Evolutionary conservation across 2,888 invertebrate species (phyloP).

Genomic region (Stenchaetothrips biformis): DNA sequence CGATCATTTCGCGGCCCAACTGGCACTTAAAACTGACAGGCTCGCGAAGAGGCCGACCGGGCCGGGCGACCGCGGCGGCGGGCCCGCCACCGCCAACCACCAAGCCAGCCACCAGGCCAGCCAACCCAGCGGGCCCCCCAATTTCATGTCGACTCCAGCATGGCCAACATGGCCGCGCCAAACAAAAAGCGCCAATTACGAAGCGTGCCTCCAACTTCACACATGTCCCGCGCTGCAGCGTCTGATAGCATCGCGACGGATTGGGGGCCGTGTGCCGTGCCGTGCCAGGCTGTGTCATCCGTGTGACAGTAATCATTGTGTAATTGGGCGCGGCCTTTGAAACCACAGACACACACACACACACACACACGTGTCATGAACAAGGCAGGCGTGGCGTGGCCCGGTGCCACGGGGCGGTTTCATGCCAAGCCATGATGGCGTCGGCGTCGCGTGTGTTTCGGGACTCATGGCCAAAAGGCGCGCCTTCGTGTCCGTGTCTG

Average conservation of each 20-base stretch:
- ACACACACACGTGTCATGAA: neutral
- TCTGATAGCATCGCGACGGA: neutral
- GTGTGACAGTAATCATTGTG: slow-evolving; percentile 24
- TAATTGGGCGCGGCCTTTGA: slow-evolving; percentile 11
- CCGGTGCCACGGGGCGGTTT: neutral
- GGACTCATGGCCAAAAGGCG: neutral
- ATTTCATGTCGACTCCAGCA: too few species aligned
- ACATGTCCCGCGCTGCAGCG: neutral
- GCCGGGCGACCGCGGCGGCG: too few species aligned
- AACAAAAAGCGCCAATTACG: neutral
- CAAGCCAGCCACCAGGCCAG: too few species aligned
- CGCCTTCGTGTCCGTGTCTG: too few species aligned
- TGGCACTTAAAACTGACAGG: too few species aligned
- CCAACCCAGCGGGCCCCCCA: too few species aligned
- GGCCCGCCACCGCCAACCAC: too few species aligned
- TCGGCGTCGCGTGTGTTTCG: slow-evolving; percentile 5
- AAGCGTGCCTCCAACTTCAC: neutral
- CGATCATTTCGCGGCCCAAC: too few species aligned
- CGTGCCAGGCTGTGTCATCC: neutral
- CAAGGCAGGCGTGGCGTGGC: too few species aligned
- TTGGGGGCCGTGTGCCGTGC: neutral
- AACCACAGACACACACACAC: neutral
- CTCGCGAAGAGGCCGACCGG: too few species aligned
- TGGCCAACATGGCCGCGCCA: neutral
- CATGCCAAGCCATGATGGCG: neutral